Conservation (phyloP, 2,888 invertebrate species). For the Cantharis rufa region DNA sequence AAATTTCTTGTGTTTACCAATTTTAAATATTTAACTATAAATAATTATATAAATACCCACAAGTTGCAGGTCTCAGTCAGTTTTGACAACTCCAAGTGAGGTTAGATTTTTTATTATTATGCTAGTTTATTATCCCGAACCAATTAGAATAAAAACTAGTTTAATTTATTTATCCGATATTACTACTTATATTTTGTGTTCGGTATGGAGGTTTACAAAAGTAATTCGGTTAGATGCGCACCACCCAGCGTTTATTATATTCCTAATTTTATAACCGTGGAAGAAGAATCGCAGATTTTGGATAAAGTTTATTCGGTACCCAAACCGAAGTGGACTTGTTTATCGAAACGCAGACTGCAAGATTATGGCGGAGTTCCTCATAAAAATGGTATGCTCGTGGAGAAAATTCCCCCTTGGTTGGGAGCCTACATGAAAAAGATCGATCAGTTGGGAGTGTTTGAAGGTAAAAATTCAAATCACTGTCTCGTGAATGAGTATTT, state of each 20-base stretch:
- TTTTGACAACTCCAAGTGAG: neutral
- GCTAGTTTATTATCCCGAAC: neutral
- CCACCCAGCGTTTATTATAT: constrained; percentile 77
- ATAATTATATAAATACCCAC: neutral
- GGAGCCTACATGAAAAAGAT: constrained; percentile 72
- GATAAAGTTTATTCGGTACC: constrained; percentile 78
- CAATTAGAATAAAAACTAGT: neutral
- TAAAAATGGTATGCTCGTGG: constrained; percentile 90
- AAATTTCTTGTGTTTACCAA: neutral
- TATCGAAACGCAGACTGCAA: constrained; percentile 89
- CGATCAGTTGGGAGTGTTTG: constrained; percentile 69
- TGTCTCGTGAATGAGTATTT: constrained; percentile 93
- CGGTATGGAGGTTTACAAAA: constrained; percentile 28
- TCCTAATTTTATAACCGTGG: constrained; percentile 80
- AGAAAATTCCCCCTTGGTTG: constrained; percentile 87
- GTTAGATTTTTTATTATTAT: neutral
- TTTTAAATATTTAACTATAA: neutral
- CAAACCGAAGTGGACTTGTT: constrained; percentile 93
- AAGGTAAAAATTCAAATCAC: constrained; percentile 82
- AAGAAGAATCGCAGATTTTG: constrained; percentile 73
- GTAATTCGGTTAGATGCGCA: constrained; percentile 53
- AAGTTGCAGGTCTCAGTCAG: neutral
- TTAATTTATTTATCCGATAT: constrained; percentile 4
- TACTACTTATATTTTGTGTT: constrained; percentile 2
- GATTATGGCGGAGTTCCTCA: constrained; percentile 98